phyloP scores from a whole-genome alignment of 2,113 vertebrate genomes.

The Nesoenas mayeri region DNA sequence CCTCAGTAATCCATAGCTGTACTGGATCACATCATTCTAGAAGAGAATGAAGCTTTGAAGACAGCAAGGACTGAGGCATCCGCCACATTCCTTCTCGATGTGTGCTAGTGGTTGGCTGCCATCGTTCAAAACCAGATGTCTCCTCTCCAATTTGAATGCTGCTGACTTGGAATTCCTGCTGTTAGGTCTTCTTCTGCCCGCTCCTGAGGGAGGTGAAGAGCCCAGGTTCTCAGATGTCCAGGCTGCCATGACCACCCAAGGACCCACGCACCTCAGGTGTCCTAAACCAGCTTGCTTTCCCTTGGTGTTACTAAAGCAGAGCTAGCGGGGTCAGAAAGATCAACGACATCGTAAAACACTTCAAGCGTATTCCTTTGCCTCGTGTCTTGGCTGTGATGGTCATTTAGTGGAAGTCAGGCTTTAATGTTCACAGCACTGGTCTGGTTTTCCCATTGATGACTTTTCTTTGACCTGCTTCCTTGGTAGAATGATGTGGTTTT shows the following conservation, averaged over 20 bases:
- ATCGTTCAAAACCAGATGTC: slow-evolving; percentile 24
- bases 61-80: background rate
- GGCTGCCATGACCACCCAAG: background rate
- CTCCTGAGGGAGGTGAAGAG: background rate
- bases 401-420: background rate
- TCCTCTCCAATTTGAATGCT: background rate
- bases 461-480: background rate
- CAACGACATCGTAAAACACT: background rate
- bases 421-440: background rate
- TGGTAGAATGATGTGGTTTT: background rate
- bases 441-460: slow-evolving; percentile 1
- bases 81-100: background rate
- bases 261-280: background rate
- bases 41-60: slow-evolving; percentile 13
- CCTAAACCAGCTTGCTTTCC: background rate
- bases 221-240: background rate
- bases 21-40: background rate
- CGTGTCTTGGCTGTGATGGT: background rate
- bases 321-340: background rate
- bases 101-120: background rate
- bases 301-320: background rate
- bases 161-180: background rate
- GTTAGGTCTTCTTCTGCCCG: background rate
- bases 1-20: rapidly evolving
- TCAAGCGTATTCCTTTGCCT: background rate